Evolutionary conservation across 1,140 invertebrate genomes (phyloP).

Genomic region (Samia ricini): DNA sequence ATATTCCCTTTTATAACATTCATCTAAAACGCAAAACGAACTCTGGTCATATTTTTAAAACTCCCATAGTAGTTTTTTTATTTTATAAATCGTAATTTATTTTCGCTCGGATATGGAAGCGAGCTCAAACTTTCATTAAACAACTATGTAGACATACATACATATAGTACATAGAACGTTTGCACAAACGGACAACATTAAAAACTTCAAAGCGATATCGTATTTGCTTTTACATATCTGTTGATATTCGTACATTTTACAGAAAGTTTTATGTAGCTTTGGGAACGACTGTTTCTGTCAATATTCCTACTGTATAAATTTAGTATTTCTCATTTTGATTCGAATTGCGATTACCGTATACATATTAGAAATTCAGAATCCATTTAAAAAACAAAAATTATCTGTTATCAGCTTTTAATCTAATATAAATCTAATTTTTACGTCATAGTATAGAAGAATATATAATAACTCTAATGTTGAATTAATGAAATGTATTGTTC

Average conservation of each 20-base stretch:
- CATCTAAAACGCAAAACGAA: background rate
- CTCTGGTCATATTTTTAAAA: constrained; percentile 3
- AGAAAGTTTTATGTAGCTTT: background rate
- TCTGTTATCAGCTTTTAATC: too few species aligned
- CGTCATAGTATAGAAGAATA: too few species aligned
- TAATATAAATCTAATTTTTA: too few species aligned
- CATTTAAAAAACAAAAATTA: too few species aligned
- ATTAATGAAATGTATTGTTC: too few species aligned
- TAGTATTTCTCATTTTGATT: too few species aligned
- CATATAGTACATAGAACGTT: background rate
- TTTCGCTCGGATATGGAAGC: constrained; percentile 8
- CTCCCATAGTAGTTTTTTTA: background rate
- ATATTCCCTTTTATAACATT: background rate
- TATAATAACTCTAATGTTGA: too few species aligned
- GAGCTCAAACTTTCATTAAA: constrained; percentile 14
- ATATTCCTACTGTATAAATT: background rate
- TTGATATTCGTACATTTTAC: background rate
- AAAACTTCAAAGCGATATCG: constrained; percentile 23
- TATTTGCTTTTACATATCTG: constrained; percentile 21
- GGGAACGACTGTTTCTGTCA: background rate
- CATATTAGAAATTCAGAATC: too few species aligned
- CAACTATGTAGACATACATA: background rate
- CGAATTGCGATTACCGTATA: too few species aligned
- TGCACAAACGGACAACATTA: constrained; percentile 12
- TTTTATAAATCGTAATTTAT: constrained; percentile 14